Evolutionary conservation across 2,797 vertebrate species (phyloP).

Genomic region (Pristis pectinata): DNA sequence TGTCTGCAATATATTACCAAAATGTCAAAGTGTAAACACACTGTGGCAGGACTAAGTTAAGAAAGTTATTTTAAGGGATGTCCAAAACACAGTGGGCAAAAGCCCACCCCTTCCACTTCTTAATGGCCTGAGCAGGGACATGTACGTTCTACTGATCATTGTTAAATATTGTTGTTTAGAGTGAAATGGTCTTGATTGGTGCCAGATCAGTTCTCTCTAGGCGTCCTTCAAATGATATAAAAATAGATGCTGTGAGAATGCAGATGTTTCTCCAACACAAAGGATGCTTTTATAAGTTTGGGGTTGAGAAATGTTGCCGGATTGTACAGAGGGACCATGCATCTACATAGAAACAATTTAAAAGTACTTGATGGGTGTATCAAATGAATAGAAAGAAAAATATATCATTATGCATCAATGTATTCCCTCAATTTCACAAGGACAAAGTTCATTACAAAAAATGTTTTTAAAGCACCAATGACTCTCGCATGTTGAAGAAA

Average conservation of each 20-base stretch:
- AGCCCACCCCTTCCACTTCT: background rate
- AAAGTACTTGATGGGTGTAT: background rate
- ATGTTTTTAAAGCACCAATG: background rate
- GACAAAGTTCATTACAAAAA: background rate
- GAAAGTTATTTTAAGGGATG: background rate
- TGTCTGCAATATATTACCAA: background rate
- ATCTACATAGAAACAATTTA: background rate
- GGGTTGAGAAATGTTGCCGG: background rate
- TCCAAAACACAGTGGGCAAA: background rate
- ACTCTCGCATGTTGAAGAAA: background rate
- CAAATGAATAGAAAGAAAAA: background rate
- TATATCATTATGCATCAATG: background rate
- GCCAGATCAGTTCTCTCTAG: background rate
- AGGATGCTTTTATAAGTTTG: background rate
- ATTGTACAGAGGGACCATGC: background rate
- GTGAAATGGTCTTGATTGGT: background rate
- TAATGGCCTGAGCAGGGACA: too few species aligned
- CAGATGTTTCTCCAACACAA: background rate
- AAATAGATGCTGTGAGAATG: slow-evolving; percentile 2
- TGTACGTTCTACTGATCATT: background rate
- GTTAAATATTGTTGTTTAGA: background rate
- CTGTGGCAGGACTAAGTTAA: background rate
- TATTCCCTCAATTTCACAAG: background rate
- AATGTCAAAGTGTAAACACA: background rate
- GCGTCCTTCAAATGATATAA: background rate